A percentile compares a stretch with the other conserved stretches of the same genome.
phyloP scores from a whole-genome alignment of 2,797 vertebrate genomes.

The Myioborus miniatus region DNA sequence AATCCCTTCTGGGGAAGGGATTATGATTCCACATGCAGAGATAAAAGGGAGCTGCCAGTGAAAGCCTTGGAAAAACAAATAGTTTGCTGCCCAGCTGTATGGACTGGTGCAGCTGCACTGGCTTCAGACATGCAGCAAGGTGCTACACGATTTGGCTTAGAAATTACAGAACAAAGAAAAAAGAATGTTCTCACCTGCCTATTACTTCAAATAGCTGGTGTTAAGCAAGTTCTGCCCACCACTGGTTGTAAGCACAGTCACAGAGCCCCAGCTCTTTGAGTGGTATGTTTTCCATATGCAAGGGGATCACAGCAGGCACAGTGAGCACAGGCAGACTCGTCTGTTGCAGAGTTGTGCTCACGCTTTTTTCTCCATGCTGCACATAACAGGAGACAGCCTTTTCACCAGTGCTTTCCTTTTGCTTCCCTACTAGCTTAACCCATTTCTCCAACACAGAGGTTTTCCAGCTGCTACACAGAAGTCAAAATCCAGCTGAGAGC shows the following conservation, averaged over 20 bases:
- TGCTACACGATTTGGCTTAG: neutral
- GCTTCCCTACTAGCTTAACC: neutral
- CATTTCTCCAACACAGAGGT: neutral
- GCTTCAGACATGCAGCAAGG: neutral
- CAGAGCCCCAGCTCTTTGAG: neutral
- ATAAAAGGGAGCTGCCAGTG: neutral
- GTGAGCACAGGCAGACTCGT: neutral
- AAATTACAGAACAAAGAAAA: neutral
- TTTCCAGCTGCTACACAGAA: neutral
- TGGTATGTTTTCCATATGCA: rapidly evolving
- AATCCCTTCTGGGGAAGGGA: neutral
- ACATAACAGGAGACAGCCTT: neutral
- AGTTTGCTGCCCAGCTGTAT: neutral
- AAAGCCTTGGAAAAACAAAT: neutral
- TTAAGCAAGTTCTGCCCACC: neutral
- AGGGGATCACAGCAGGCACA: neutral
- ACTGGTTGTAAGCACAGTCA: neutral
- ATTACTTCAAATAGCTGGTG: neutral
- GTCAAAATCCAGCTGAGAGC: neutral
- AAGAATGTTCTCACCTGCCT: neutral
- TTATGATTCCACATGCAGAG: rapidly evolving
- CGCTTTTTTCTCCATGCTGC: neutral
- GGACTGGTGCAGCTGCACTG: neutral
- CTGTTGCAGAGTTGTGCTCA: neutral
- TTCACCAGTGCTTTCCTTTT: neutral